These are phyloP conservation scores for Drosophila tsacasi DNA, from an alignment of 1,140 invertebrate species.

Conservation along the genomic window DNA sequence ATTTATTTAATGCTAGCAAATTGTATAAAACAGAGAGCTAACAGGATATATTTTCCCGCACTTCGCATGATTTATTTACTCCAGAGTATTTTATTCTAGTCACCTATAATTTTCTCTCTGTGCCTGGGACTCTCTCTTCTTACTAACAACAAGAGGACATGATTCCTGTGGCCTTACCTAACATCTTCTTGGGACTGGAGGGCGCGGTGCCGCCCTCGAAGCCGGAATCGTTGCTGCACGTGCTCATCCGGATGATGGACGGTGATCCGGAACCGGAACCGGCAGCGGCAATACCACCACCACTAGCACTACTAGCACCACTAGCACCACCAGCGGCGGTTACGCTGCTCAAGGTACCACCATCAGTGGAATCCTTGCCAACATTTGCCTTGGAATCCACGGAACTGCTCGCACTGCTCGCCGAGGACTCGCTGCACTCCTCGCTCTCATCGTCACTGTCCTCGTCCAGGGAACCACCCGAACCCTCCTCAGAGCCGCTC, in stretches of 20 bases:
- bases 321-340: not conserved
- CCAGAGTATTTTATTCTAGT: not conserved
- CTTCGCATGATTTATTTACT: too few species aligned
- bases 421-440: conserved; percentile 53
- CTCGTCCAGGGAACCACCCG: conserved; percentile 59
- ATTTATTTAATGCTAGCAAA: too few species aligned
- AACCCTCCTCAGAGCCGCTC: conserved; percentile 66
- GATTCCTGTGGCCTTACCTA: conserved; percentile 69
- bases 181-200: conserved; percentile 85
- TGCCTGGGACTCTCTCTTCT: conserved; percentile 4
- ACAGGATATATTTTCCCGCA: too few species aligned
- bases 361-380: conserved; percentile 9
- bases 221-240: conserved; percentile 85
- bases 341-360: conserved; percentile 22
- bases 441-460: conserved; percentile 76
- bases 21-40: too few species aligned
- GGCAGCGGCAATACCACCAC: conserved; percentile 5
- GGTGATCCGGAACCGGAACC: conserved; percentile 41
- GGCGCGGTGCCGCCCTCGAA: conserved; percentile 85
- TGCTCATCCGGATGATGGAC: conserved; percentile 84
- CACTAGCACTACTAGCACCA: not conserved
- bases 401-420: conserved; percentile 54
- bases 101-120: conserved; percentile 3
- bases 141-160: too few species aligned
- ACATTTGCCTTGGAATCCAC: conserved; percentile 39